Percentiles rank a stretch among this genome's conserved stretches.
Evolutionary conservation across 2,888 invertebrate genomes (phyloP).

Genomic region (Blera fallax): DNA sequence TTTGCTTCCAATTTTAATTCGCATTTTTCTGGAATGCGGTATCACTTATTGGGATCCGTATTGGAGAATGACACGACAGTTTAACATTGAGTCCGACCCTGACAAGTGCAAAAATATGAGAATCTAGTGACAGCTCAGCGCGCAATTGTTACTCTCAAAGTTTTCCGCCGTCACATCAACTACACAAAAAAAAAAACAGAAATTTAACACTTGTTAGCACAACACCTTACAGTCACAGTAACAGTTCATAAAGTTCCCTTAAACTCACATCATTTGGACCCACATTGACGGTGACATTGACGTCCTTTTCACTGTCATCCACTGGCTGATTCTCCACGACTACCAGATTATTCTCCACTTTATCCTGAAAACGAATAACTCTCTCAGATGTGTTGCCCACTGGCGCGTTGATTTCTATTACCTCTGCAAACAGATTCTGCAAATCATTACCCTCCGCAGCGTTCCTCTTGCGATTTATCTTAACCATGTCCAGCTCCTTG

Average conservation of each 20-base stretch:
- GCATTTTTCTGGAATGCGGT: too few relatives aligned
- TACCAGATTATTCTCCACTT: constrained; percentile 51
- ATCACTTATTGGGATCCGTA: too few relatives aligned
- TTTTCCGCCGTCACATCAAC: neutral
- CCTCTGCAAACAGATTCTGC: constrained; percentile 73
- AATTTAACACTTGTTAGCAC: constrained; percentile 48
- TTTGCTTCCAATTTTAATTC: too few relatives aligned
- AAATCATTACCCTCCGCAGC: constrained; percentile 1
- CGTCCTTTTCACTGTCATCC: neutral
- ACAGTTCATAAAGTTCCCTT: neutral
- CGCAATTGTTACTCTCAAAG: neutral
- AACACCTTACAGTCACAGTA: neutral
- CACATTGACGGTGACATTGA: constrained; percentile 6
- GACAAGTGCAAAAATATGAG: neutral
- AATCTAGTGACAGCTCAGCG: too few relatives aligned
- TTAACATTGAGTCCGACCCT: too few relatives aligned
- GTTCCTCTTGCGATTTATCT: constrained; percentile 15
- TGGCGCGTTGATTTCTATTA: constrained; percentile 47
- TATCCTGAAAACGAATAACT: constrained; percentile 39
- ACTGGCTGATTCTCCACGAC: neutral
- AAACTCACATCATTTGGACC: constrained; percentile 54
- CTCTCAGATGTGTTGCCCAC: neutral
- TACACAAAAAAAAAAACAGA: too few relatives aligned
- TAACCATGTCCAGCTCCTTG: constrained; percentile 32
- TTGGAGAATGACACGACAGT: too few relatives aligned